Percentiles rank a stretch among this genome's conserved stretches.
These are phyloP conservation scores for Phoeniculus purpureus DNA, from an alignment of 2,797 vertebrate genomes.

Conservation along the genomic window DNA sequence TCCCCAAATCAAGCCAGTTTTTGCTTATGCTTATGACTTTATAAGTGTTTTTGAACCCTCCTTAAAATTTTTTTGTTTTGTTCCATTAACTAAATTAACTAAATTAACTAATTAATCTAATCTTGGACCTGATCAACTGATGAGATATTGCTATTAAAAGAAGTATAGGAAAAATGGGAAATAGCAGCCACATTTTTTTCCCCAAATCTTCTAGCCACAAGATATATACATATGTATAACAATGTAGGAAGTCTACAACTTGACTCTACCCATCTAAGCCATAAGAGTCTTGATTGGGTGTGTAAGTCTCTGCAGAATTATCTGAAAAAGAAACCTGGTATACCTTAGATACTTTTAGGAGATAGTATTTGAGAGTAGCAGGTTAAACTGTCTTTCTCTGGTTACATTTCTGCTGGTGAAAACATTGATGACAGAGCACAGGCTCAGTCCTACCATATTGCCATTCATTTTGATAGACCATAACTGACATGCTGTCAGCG, in stretches of 20 bases:
- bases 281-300: accelerated
- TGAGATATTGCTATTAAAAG: neutral
- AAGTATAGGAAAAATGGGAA: neutral
- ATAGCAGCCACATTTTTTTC: neutral
- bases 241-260: neutral
- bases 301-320: neutral
- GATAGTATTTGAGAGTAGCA: neutral
- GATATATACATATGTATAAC: neutral
- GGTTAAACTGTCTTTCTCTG: neutral
- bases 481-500: neutral
- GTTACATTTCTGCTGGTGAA: neutral
- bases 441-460: neutral
- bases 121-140: too few relatives aligned
- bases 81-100: too few relatives aligned
- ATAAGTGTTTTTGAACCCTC: too few relatives aligned
- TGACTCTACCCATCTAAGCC: neutral
- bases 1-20: too few relatives aligned
- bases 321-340: neutral
- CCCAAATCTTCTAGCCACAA: neutral
- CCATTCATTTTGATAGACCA: neutral
- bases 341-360: neutral
- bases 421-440: neutral
- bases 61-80: too few relatives aligned
- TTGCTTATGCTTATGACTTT: too few relatives aligned
- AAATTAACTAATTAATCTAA: too few relatives aligned